phyloP scores from a whole-genome alignment of 2,113 vertebrate genomes.

The Zootoca vivipara region DNA sequence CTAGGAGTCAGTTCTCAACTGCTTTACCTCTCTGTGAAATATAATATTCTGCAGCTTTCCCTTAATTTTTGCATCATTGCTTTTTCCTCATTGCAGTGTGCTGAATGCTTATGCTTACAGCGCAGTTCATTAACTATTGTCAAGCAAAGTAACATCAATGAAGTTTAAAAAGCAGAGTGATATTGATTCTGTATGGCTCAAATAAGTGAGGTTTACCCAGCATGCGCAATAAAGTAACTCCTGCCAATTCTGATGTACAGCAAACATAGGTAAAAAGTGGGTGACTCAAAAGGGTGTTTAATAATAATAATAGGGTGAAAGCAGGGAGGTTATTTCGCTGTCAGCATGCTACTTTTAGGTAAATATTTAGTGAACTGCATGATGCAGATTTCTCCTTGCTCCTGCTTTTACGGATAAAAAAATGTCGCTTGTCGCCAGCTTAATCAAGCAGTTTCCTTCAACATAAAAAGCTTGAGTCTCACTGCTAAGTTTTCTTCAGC shows the following conservation, averaged over 20 bases:
- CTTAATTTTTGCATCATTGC: not conserved
- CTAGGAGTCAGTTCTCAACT: not conserved
- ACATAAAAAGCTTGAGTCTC: not conserved
- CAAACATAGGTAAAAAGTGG: too few relatives aligned
- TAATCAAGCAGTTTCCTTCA: conserved; percentile 2
- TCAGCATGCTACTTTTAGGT: not conserved
- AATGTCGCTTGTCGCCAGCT: not conserved
- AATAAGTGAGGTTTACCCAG: not conserved
- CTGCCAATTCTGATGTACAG: too few relatives aligned
- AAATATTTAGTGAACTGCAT: not conserved
- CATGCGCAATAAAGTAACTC: not conserved
- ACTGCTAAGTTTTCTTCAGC: conserved; percentile 22
- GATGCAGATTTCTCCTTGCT: not conserved
- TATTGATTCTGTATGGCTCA: conserved; percentile 11
- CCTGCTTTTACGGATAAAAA: not conserved
- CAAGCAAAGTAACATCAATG: conserved; percentile 4
- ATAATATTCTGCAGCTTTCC: not conserved
- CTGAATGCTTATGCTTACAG: not conserved
- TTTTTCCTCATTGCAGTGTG: not conserved
- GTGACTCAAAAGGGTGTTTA: too few relatives aligned
- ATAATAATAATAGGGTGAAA: too few relatives aligned
- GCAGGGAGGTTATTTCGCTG: too few relatives aligned
- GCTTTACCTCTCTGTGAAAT: not conserved
- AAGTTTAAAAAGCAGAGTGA: conserved; percentile 32
- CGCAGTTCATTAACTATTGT: not conserved